Evolutionary conservation across 2,797 vertebrate species (phyloP), one percentile per base, ranked within the genome.

Genomic region (Alosa sapidissima): DNA sequence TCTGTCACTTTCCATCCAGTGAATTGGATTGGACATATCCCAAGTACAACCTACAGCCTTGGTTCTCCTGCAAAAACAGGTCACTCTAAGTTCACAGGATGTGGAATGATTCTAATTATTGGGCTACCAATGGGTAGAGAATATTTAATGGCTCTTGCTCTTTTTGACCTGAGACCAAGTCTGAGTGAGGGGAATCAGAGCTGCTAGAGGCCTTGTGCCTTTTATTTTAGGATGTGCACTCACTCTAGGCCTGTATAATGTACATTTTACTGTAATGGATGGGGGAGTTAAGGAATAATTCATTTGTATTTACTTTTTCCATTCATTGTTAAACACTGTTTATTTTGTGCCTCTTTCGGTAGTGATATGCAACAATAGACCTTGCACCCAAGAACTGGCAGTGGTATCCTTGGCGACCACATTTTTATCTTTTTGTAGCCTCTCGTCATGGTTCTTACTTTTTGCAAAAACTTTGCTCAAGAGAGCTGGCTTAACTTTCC

Each of bases 1-100:
- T 93, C 93, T 93, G 94, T 94, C 94, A 95, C 93, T 94, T 95
- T 93, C 91, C 91, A 94, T 95, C 92, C 91, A 92, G 88, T 92
- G 90, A 93, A 92, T 88, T 90, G 91, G 91, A 93, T 92, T 94
- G 94, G 94, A 94, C 91, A 88, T 91, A 92, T 94, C 94, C 93
- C 93, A 94, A 93, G 93, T 94, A 94, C 91, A 93, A 93, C 93
- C 92, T 91, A 88, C 92, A 91, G 68, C 90, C 89, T 91, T 88
- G 89, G 89, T 91, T 93, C 89, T 88, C 68, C 86, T 86, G 85
- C 88, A 92, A 91, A 94, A 94, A 93, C 92, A 94, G 95, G 94
- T 95, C 94, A 94, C 81, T 82, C 84, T 47, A 88, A 93, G 93
- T 95, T 94, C 91, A 88, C 88, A 82, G 89, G 86, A 91, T 93